phyloP scores from a whole-genome alignment of 2,113 vertebrate species.

The Zeus faber region DNA sequence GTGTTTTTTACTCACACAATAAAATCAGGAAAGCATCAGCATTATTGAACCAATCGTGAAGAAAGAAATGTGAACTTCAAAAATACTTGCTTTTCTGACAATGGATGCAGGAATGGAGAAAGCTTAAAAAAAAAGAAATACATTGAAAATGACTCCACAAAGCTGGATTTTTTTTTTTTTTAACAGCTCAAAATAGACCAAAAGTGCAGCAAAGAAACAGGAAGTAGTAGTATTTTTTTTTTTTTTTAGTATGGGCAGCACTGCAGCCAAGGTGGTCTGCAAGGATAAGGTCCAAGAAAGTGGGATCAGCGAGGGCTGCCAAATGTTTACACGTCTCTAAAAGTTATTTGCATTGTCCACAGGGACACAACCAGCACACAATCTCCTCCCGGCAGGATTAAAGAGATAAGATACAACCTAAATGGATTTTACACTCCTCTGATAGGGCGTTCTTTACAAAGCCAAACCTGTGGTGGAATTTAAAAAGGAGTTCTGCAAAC shows the following conservation, averaged over 20 bases:
- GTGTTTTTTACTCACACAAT: no score
- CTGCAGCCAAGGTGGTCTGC: constrained; percentile 53
- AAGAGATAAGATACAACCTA: constrained; percentile 60
- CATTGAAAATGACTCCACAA: no score
- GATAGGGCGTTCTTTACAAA: constrained; percentile 42
- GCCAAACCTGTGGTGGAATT: constrained; percentile 36
- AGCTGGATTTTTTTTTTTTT: no score
- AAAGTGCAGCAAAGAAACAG: constrained; percentile 46
- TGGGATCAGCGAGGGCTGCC: constrained; percentile 36
- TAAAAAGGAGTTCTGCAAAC: constrained; percentile 5
- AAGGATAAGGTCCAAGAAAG: constrained; percentile 32
- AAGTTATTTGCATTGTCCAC: constrained; percentile 70
- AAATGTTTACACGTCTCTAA: constrained; percentile 68
- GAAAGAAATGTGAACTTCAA: no score
- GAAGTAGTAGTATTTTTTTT: constrained; percentile 44
- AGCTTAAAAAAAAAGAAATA: not conserved
- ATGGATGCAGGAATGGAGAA: no score
- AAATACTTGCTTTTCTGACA: no score
- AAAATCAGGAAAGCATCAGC: no score
- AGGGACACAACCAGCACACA: constrained; percentile 66
- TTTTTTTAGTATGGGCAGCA: constrained; percentile 32
- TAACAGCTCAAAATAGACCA: constrained; percentile 23
- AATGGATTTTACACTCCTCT: constrained; percentile 57
- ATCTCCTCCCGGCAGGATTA: constrained; percentile 62
- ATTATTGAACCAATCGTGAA: no score